phyloP scores from a whole-genome alignment of 2,888 invertebrate species.

The Tricholauxania praeusta region DNA sequence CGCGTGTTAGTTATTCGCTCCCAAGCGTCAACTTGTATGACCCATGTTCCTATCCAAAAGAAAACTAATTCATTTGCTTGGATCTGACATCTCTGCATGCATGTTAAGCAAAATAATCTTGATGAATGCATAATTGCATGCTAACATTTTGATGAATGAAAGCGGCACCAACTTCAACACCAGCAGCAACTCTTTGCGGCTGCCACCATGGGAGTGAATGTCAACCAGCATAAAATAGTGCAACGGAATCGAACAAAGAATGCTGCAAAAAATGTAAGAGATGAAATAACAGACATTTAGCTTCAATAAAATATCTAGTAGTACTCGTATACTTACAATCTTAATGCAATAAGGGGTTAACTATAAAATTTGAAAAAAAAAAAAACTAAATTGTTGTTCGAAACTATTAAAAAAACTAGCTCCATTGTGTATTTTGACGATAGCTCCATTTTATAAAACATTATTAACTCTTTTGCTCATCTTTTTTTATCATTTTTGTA shows the following conservation, averaged over 20 bases:
- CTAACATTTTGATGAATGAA: constrained; percentile 52
- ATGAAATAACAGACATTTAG: too few species aligned
- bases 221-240: constrained; percentile 60
- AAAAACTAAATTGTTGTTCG: too few species aligned
- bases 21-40: constrained; percentile 29
- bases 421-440: too few species aligned
- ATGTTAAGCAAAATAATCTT: constrained; percentile 63
- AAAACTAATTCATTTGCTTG: constrained; percentile 60
- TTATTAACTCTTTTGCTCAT: too few species aligned
- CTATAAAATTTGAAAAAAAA: too few species aligned
- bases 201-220: constrained; percentile 51
- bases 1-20: constrained; percentile 52
- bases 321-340: too few species aligned
- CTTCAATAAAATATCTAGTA: too few species aligned
- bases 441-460: too few species aligned
- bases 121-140: constrained; percentile 66
- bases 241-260: not conserved
- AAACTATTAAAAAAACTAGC: too few species aligned
- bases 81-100: constrained; percentile 50
- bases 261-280: not conserved
- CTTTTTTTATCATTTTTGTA: too few species aligned
- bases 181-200: constrained; percentile 31
- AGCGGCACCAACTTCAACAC: constrained; percentile 35
- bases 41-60: constrained; percentile 39
- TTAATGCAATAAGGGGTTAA: too few species aligned